Conservation (phyloP, 2,797 vertebrate species). For the Muscicapa comitata region DNA sequence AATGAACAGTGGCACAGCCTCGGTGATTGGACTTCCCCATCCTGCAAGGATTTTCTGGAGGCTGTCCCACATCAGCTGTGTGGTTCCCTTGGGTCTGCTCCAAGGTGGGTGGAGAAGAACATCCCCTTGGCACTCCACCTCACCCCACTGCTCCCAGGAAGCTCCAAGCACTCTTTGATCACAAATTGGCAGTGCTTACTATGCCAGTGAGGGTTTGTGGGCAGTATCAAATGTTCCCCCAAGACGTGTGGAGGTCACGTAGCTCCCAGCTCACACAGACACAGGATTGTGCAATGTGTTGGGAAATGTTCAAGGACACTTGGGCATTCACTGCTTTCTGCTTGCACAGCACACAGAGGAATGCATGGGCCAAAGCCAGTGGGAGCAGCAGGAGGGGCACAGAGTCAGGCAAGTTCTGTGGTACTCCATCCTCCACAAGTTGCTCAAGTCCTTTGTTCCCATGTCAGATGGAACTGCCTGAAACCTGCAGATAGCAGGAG, state of each 20-base stretch:
- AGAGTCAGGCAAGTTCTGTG: background rate
- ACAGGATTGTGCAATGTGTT: background rate
- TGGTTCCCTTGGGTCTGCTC: background rate
- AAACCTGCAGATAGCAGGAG: background rate
- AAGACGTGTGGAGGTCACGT: background rate
- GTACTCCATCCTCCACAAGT: background rate
- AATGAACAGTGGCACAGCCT: rapidly evolving
- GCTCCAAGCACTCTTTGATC: background rate
- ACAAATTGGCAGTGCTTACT: background rate
- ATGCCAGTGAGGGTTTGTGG: background rate
- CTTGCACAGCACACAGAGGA: background rate
- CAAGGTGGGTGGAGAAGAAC: background rate
- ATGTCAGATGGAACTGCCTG: background rate
- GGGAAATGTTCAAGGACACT: background rate
- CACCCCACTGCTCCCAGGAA: background rate
- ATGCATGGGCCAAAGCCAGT: rapidly evolving
- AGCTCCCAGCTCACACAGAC: background rate
- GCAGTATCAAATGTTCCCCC: background rate
- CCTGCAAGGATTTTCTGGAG: background rate
- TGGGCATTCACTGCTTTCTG: background rate
- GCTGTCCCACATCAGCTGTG: background rate
- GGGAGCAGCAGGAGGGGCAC: background rate
- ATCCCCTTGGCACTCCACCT: background rate
- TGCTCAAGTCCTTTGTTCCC: background rate
- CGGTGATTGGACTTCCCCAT: rapidly evolving